A percentile compares a stretch with the other conserved stretches of the same genome.
These are phyloP conservation scores for Agapostemon virescens DNA, from an alignment of 2,888 invertebrate species.

Conservation along the genomic window DNA sequence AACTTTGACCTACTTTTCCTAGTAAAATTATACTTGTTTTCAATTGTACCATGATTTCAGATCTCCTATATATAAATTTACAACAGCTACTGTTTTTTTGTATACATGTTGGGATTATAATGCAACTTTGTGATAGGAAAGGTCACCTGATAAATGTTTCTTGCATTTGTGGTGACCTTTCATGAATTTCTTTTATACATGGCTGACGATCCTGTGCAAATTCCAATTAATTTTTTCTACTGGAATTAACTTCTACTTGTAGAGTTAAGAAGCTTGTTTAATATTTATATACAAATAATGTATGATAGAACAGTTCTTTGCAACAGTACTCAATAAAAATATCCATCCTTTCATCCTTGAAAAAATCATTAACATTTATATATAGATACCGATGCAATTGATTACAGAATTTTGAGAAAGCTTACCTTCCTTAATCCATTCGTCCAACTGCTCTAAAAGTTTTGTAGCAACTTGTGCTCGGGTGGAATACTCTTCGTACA, in stretches of 20 bases:
- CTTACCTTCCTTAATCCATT: slow-evolving; percentile 86
- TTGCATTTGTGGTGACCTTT: neutral
- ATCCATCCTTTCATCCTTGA: neutral
- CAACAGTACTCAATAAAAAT: neutral
- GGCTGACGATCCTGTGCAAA: neutral
- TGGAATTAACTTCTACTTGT: neutral
- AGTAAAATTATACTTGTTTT: neutral
- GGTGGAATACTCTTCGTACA: slow-evolving; percentile 74
- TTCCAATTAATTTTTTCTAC: neutral
- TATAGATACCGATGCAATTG: neutral
- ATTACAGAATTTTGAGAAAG: neutral
- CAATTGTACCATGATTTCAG: neutral
- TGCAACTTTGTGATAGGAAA: neutral
- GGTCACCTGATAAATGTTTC: neutral
- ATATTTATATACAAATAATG: slow-evolving; percentile 5
- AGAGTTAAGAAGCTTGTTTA: neutral
- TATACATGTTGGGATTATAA: neutral
- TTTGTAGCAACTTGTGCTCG: slow-evolving; percentile 84
- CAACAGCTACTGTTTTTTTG: neutral
- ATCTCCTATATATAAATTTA: neutral
- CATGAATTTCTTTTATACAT: neutral
- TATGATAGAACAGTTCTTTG: neutral
- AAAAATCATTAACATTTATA: neutral
- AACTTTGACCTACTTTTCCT: neutral
- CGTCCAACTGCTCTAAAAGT: slow-evolving; percentile 86